Evolutionary conservation across 1,140 invertebrate species (phyloP).

Genomic region (Uloborus diversus): DNA sequence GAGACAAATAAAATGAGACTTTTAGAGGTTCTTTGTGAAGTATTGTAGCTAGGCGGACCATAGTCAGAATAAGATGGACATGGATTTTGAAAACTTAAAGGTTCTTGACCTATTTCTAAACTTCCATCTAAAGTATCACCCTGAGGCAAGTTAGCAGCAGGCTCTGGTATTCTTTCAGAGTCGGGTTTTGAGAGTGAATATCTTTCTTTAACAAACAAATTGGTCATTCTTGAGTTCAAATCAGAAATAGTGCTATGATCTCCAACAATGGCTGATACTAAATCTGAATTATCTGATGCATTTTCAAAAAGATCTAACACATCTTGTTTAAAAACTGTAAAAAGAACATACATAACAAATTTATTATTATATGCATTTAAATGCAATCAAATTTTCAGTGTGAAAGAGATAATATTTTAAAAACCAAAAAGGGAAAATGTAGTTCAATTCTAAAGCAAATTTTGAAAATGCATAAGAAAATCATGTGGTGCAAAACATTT

Average conservation of each 20-base stretch:
- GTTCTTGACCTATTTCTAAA: conserved; percentile 1
- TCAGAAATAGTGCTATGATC: background rate
- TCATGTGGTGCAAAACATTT: too few relatives aligned
- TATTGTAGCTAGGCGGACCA: conserved; percentile 37
- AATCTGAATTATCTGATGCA: background rate
- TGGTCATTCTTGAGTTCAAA: too few relatives aligned
- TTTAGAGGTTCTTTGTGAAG: conserved; percentile 71
- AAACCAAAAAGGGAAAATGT: too few relatives aligned
- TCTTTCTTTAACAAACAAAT: too few relatives aligned
- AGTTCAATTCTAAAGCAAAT: too few relatives aligned
- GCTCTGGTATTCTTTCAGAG: too few relatives aligned
- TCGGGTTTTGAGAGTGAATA: too few relatives aligned
- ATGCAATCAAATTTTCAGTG: too few relatives aligned
- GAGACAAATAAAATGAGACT: conserved; percentile 85
- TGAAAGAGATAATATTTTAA: too few relatives aligned
- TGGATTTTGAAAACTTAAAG: background rate
- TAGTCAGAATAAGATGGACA: conserved; percentile 38
- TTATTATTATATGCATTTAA: too few relatives aligned
- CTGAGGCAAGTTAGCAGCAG: background rate
- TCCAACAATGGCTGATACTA: background rate
- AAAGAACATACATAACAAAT: conserved; percentile 13
- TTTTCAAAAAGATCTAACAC: conserved; percentile 64
- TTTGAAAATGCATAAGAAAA: too few relatives aligned
- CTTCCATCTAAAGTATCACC: background rate
- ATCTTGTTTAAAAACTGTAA: conserved; percentile 67